Evolutionary conservation across 2,797 vertebrate genomes (phyloP).

Genomic region (Anableps anableps): DNA sequence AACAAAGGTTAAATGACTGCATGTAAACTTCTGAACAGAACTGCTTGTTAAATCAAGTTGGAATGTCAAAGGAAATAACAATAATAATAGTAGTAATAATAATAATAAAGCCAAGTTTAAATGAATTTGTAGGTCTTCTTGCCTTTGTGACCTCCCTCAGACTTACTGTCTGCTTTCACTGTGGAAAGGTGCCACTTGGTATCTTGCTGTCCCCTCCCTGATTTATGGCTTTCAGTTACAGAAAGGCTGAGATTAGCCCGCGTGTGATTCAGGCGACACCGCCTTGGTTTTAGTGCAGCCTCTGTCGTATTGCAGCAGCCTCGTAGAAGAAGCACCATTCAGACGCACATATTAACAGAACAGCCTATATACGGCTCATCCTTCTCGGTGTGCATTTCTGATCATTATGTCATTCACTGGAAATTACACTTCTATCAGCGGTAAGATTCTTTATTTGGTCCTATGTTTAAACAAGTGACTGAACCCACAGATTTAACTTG

Average conservation of each 20-base stretch:
- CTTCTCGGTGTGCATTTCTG: conserved; percentile 19
- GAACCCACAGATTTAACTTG: conserved; percentile 26
- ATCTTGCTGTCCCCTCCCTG: conserved; percentile 41
- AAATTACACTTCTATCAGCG: conserved; percentile 29
- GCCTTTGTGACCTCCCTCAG: conserved; percentile 40
- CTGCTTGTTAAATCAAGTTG: conserved; percentile 60
- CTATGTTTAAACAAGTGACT: conserved; percentile 36
- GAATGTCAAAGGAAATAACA: conserved; percentile 65
- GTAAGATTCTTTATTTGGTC: conserved; percentile 61
- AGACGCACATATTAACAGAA: conserved; percentile 37
- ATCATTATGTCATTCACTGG: conserved; percentile 22
- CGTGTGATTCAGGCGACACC: conserved; percentile 27
- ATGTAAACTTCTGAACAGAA: background rate
- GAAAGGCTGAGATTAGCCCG: conserved; percentile 31
- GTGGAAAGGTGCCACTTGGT: conserved; percentile 48
- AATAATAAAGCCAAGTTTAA: conserved; percentile 52
- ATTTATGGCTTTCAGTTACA: conserved; percentile 68
- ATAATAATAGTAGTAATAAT: conserved; percentile 23
- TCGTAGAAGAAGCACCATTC: conserved; percentile 55
- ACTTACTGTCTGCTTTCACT: conserved; percentile 15
- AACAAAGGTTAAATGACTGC: background rate
- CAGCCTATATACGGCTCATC: conserved; percentile 29
- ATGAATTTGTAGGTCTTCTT: conserved; percentile 22
- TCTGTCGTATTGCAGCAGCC: conserved; percentile 45
- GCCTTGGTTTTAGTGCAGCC: conserved; percentile 15